Percentiles rank a stretch among this genome's conserved stretches.
Conservation (phyloP, 2,888 invertebrate genomes). For the Macropis europaea region DNA sequence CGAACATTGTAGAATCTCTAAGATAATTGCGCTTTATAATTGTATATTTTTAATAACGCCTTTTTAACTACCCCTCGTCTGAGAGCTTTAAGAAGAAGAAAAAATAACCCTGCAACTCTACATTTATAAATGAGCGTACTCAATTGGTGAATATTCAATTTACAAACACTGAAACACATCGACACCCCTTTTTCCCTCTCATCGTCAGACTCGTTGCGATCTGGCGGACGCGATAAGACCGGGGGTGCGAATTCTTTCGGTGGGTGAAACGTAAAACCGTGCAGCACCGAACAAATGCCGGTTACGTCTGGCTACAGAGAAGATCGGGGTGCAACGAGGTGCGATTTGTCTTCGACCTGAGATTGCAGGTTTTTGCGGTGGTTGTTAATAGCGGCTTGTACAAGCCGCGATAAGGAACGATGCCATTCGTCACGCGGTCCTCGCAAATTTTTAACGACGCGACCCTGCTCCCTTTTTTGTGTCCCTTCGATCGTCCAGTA, state of each 20-base stretch:
- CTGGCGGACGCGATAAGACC: slow-evolving; percentile 27
- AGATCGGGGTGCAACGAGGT: slow-evolving; percentile 54
- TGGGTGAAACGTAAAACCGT: slow-evolving; percentile 51
- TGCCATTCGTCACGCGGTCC: slow-evolving; percentile 65
- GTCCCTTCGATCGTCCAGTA: slow-evolving; percentile 1
- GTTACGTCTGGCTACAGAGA: slow-evolving; percentile 54
- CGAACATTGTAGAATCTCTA: too few relatives aligned
- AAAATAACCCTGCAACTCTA: too few relatives aligned
- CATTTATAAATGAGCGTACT: too few relatives aligned
- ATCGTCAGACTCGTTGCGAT: background rate
- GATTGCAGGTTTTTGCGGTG: slow-evolving; percentile 73
- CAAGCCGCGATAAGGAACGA: slow-evolving; percentile 69
- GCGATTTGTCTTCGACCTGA: slow-evolving; percentile 73
- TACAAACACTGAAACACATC: too few relatives aligned
- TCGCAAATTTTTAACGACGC: slow-evolving; percentile 67
- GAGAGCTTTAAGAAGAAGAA: too few relatives aligned
- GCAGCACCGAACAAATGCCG: slow-evolving; percentile 54
- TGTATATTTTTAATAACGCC: too few relatives aligned
- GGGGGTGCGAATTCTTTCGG: slow-evolving; percentile 42
- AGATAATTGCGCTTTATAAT: too few relatives aligned
- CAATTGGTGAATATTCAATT: too few relatives aligned
- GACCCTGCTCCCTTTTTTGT: slow-evolving; percentile 8
- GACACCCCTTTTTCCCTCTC: slow-evolving; percentile 2
- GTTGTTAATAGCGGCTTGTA: slow-evolving; percentile 73
- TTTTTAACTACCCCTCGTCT: too few relatives aligned